A percentile compares a stretch with the other conserved stretches of the same genome.
Evolutionary conservation across 1,140 invertebrate genomes (phyloP).

Genomic region (Meloidogyne floridensis): DNA sequence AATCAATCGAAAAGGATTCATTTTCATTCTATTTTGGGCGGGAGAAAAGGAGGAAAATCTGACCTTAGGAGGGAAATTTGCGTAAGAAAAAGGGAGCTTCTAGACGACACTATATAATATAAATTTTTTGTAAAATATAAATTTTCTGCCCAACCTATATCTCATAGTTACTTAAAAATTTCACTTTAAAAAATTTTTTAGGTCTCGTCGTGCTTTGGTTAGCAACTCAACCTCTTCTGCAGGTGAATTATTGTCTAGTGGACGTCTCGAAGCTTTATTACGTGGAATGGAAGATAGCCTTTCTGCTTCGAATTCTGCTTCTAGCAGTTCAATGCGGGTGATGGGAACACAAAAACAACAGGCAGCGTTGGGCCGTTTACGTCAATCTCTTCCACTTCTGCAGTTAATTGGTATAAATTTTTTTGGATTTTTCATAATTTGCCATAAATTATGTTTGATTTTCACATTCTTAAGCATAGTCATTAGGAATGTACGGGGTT

Average conservation of each 20-base stretch:
- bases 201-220: background rate
- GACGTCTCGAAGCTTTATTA: background rate
- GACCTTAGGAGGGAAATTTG: no score
- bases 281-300: background rate
- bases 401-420: background rate
- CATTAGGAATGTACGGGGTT: no score
- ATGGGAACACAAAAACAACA: conserved; percentile 1
- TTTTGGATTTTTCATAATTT: background rate
- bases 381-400: background rate
- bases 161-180: no score
- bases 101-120: no score
- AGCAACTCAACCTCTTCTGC: background rate
- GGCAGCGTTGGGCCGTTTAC: background rate
- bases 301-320: background rate
- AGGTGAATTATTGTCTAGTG: background rate
- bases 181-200: background rate
- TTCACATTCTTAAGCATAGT: no score
- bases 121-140: no score
- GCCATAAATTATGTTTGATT: background rate
- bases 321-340: background rate
- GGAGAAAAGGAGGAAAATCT: no score
- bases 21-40: no score
- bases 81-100: no score
- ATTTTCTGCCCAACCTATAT: no score
- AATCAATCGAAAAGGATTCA: no score